A percentile compares a stretch with the other conserved stretches of the same genome.
These are phyloP conservation scores for Drosophila parabipectinata DNA, from an alignment of 1,140 invertebrate species.

Conservation along the genomic window DNA sequence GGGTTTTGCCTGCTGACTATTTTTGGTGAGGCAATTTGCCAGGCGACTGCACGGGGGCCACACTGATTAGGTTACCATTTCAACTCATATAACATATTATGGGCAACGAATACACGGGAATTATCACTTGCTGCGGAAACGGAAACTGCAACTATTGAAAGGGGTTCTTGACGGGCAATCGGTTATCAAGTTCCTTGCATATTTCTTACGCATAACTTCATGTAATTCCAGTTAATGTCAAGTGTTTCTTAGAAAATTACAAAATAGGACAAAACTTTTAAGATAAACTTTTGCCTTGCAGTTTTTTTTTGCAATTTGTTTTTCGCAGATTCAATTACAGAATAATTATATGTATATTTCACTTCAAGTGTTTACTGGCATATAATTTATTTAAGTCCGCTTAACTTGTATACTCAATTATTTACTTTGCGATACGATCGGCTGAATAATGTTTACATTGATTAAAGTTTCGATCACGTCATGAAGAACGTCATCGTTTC, in stretches of 20 bases:
- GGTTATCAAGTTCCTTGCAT: too few species aligned
- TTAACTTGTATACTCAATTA: conserved; percentile 33
- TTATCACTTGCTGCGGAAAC: conserved; percentile 1
- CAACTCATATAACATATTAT: conserved; percentile 25
- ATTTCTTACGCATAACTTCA: too few species aligned
- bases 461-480: conserved; percentile 46
- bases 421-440: conserved; percentile 32
- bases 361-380: conserved; percentile 28
- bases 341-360: conserved; percentile 31
- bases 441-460: conserved; percentile 46
- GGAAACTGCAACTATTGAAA: conserved; percentile 6
- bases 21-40: conserved; percentile 32
- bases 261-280: too few species aligned
- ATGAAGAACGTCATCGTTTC: conserved; percentile 42
- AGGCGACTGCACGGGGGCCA: conserved; percentile 33
- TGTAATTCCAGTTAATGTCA: too few species aligned
- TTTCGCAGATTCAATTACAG: conserved; percentile 32
- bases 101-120: conserved; percentile 11
- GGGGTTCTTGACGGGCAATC: neutral
- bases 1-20: conserved; percentile 12
- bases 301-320: conserved; percentile 13
- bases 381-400: conserved; percentile 40
- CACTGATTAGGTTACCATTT: conserved; percentile 47
- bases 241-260: too few species aligned
- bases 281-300: too few species aligned